These are phyloP conservation scores for Homarus gammarus DNA, from an alignment of 2,888 invertebrate genomes.

Conservation along the genomic window DNA sequence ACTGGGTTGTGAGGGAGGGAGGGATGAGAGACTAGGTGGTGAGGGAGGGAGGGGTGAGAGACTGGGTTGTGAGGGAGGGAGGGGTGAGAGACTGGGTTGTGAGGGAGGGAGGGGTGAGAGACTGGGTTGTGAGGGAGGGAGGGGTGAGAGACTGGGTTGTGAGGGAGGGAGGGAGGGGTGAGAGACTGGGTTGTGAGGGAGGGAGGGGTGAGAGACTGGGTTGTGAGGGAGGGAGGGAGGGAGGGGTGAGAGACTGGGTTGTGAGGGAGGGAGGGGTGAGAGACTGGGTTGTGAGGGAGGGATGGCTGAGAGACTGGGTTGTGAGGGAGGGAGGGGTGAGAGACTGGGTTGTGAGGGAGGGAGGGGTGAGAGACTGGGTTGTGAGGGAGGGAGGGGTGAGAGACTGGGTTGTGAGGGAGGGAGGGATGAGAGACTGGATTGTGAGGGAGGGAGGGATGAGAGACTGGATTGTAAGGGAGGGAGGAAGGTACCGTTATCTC, in stretches of 20 bases:
- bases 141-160: no score
- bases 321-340: neutral
- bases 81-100: neutral
- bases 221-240: neutral
- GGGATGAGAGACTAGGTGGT: neutral
- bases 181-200: no score
- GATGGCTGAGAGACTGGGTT: neutral
- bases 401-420: no score
- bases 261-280: neutral
- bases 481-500: no score
- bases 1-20: neutral
- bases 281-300: neutral
- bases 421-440: no score
- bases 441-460: no score
- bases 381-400: no score
- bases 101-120: neutral
- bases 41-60: neutral
- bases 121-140: neutral
- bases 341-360: neutral
- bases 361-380: no score
- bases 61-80: neutral
- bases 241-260: neutral
- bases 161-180: no score
- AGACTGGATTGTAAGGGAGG: no score
- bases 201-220: neutral